Base-by-base conservation (phyloP, 2,888 invertebrate species). In the Andrena flavipes region DNA sequence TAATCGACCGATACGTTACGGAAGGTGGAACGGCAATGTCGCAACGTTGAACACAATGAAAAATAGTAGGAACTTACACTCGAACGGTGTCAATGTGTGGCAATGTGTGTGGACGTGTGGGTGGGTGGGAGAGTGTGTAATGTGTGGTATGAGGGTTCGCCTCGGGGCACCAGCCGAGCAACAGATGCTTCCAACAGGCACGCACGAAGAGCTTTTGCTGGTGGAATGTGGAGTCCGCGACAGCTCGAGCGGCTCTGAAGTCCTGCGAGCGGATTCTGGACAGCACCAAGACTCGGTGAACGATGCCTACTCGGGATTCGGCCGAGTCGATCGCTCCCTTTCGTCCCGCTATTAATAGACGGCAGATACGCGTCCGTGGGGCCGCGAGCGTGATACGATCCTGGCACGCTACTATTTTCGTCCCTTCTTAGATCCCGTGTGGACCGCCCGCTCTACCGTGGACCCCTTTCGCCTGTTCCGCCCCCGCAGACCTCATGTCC, bases 181-280 rank as follows among this genome's bases (percentile, higher is more conserved):
- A 87, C 87, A 88, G 87, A 87, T 83, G 82, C 77, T 82, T 90
- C 82, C 69, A 88, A 85, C 76, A 84, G 90, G 89, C 90, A 89
- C 91, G 80, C 84, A 86, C 89, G 88, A 87, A 89, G 88, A 89
- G 89, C 87, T 86, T 83, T 89, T 88, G 88, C 92, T 95, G 95
- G 95, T 96, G 96, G 96, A 96, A 96, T 96, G 96, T 96, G 95
- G 95, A 95, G 96, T 96, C 96, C 96, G 96, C 96, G 95, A 95
- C 95, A 95, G 95, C 95, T 95, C 95, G 94, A 95, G 95, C 96
- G 95, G 96, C 96, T 96, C 96, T 96, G 95, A 93, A 89, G 90
- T 90, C 90, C 88, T 87, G 89, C 84, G 83, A 88, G 89, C 87
- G 88, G 85, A 89, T 87, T 90, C 90, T 89, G 91, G 90, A 90